Conservation (phyloP, 2,888 invertebrate species). For the Plebejus argus region DNA sequence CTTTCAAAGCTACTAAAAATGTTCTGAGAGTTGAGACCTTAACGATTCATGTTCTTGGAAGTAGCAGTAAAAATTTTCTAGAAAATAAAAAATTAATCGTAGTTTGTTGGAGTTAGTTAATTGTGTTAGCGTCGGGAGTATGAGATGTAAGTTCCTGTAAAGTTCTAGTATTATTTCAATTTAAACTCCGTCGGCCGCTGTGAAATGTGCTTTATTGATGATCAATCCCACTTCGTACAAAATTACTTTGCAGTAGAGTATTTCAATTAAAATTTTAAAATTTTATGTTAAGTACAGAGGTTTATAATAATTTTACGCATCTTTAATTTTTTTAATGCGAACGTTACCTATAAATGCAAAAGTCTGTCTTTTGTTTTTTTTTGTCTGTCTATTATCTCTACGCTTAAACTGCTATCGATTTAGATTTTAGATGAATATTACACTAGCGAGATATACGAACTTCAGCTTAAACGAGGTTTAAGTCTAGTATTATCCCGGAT, state of each 20-base stretch:
- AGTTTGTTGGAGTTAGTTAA: conserved; percentile 41
- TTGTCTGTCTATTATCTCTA: too few relatives aligned
- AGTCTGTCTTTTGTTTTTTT: too few relatives aligned
- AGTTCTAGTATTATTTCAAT: conserved; percentile 56
- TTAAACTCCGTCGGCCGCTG: conserved; percentile 51
- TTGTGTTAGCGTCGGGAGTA: conserved; percentile 42
- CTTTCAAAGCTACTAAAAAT: not conserved
- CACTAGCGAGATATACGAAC: not conserved
- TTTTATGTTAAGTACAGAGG: not conserved
- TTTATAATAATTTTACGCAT: not conserved
- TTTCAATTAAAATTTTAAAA: not conserved
- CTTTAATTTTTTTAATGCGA: too few relatives aligned
- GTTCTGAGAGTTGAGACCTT: not conserved
- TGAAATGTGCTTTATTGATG: conserved; percentile 5
- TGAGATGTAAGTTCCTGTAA: conserved; percentile 41
- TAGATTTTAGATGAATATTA: too few relatives aligned
- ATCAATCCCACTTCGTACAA: not conserved
- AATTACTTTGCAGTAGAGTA: not conserved
- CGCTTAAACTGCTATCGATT: too few relatives aligned
- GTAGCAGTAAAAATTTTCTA: not conserved
- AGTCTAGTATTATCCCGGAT: not conserved
- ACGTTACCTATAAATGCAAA: too few relatives aligned
- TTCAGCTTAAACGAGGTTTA: not conserved
- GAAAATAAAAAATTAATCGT: conserved; percentile 36
- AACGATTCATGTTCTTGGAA: not conserved